Evolutionary conservation across 2,113 vertebrate species (phyloP), one percentile per base, ranked within the genome.

Genomic region (Peromyscus polionotus): DNA sequence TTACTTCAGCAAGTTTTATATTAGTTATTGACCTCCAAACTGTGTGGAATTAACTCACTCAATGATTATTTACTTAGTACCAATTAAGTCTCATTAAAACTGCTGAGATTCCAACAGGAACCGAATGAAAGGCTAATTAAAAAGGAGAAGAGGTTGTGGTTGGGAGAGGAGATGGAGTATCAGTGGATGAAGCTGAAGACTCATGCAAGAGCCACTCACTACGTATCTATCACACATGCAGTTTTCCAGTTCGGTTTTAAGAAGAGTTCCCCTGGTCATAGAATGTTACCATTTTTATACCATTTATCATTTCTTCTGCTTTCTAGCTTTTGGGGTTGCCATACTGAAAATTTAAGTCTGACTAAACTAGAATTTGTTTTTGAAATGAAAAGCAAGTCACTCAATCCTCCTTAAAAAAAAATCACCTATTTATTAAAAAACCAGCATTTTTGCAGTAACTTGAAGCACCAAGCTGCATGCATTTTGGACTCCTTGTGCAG

Each of bases 331-430:
- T 59, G 80, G 61, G 28, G 16, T 68, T 95, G 39, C 51, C 54
- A 39, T 80, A 91, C 36, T 75, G 8, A 84, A 88, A 90, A 75
- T 63, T 73, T 73, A 4, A 31, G 39, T 63, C 33, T 36, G 17
- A 54, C 59, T 33, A 76, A 75, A 76, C 45, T 85, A 20, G 8
- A 90, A 85, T 76, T 75, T 65, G 75, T 39, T 94, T 79, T 90
- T 85, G 59, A 22, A 90, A 75, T 90, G 20, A 76, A 84, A 76
- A 90, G 36, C 93, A 83, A 84, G 54, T 54, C 19, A 84, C 45
- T 54, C 24, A 31, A 12, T 86, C 10, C 7, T 67, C 33, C 76
- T 81, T 9, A 51, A 51, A 11, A 51, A 45, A 79, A 54, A n/a
- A 36, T 39, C 39, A 51, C 16, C 19, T 63, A n/a, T 81, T 80